phyloP scores from a whole-genome alignment of 2,797 vertebrate genomes.

The Taenioides sp. region DNA sequence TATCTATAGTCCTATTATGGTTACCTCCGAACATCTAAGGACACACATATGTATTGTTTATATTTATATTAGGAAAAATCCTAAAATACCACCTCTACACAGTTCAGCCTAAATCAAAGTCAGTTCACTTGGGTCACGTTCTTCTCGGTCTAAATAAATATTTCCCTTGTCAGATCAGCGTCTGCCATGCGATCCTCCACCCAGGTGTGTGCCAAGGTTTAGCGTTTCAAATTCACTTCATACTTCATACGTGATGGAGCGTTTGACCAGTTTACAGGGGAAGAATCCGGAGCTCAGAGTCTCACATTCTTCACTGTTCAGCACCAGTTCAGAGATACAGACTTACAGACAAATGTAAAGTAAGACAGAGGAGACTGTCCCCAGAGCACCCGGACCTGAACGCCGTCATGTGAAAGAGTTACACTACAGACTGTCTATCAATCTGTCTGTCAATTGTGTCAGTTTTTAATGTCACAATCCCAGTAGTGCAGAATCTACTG shows the following conservation, averaged over 20 bases:
- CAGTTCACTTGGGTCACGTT: conserved; percentile 34
- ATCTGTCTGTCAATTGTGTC: too few relatives aligned
- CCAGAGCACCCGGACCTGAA: conserved; percentile 11
- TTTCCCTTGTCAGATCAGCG: conserved; percentile 13
- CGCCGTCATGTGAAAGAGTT: conserved; percentile 19
- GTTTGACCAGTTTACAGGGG: not conserved
- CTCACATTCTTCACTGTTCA: not conserved
- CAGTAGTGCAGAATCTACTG: too few relatives aligned
- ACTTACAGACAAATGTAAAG: not conserved
- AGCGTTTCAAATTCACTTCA: conserved; percentile 1
- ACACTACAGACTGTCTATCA: too few relatives aligned
- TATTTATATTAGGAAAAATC: too few relatives aligned
- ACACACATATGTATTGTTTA: too few relatives aligned
- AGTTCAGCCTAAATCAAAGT: too few relatives aligned
- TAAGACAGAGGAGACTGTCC: not conserved
- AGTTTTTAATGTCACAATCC: conserved; percentile 14
- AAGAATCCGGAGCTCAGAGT: not conserved
- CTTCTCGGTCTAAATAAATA: conserved; percentile 29
- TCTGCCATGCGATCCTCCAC: conserved; percentile 21
- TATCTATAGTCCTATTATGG: too few relatives aligned
- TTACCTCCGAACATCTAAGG: too few relatives aligned
- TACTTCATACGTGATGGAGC: not conserved
- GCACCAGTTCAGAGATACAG: not conserved
- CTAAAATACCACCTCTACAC: too few relatives aligned
- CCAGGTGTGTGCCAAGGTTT: conserved; percentile 2